These are phyloP conservation scores for Exocentrus adspersus DNA, from an alignment of 2,888 invertebrate species.

Conservation along the genomic window DNA sequence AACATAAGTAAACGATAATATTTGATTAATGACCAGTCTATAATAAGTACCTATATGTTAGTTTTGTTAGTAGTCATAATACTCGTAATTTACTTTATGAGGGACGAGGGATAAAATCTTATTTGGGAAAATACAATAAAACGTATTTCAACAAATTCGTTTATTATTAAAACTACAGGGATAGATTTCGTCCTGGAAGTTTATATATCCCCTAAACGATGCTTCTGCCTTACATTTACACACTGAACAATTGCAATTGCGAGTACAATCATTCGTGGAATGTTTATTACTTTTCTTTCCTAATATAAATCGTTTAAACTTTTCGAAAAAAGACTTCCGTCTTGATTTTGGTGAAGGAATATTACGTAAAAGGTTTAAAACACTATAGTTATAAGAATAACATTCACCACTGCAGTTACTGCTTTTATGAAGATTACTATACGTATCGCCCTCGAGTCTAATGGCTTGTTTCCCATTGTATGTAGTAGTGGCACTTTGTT, in stretches of 20 bases:
- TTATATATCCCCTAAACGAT: background rate
- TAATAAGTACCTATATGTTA: no score
- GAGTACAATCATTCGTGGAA: no score
- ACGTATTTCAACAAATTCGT: background rate
- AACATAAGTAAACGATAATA: no score
- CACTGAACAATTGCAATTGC: background rate
- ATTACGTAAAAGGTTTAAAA: background rate
- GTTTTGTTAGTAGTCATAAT: no score
- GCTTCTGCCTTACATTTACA: conserved; percentile 1
- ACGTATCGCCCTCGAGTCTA: no score
- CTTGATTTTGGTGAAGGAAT: background rate
- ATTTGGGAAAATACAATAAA: background rate
- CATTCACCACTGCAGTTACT: background rate
- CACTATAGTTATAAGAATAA: background rate
- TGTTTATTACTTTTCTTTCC: background rate
- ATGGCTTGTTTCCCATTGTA: no score
- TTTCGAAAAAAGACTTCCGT: background rate
- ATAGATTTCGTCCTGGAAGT: background rate
- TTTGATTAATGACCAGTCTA: no score
- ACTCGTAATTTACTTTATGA: no score
- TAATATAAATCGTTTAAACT: background rate
- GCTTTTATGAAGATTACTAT: no score
- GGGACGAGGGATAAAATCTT: background rate
- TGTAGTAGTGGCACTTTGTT: no score
- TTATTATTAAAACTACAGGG: background rate